phyloP scores from a whole-genome alignment of 2,113 vertebrate species.

The Baryphthengus martii region DNA sequence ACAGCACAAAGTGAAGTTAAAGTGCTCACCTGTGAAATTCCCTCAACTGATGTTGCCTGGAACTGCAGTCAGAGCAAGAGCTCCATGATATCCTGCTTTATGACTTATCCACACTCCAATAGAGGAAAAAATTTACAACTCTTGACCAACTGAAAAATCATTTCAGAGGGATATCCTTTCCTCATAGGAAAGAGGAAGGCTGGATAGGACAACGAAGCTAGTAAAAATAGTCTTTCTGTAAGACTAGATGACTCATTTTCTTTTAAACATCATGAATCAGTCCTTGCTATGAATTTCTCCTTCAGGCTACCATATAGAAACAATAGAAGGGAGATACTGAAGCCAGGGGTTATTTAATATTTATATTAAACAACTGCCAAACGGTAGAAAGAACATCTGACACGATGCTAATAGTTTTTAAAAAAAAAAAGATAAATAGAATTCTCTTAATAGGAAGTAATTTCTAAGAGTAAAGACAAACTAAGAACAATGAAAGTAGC shows the following conservation, averaged over 20 bases:
- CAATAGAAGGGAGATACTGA: not conserved
- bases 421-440: not conserved
- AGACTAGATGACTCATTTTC: not conserved
- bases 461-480: not conserved
- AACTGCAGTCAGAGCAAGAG: not conserved
- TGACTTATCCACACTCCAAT: rapidly evolving
- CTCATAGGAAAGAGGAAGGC: not conserved
- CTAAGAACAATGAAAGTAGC: not conserved
- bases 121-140: not conserved
- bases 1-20: not conserved
- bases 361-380: not conserved
- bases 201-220: not conserved
- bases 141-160: not conserved
- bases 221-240: not conserved
- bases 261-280: not conserved
- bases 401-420: not conserved
- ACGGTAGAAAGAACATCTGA: not conserved
- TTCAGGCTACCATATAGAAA: not conserved
- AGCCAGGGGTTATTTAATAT: not conserved
- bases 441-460: not conserved
- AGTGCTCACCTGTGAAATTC: not conserved
- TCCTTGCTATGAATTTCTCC: not conserved
- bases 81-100: not conserved
- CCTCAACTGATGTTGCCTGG: not conserved
- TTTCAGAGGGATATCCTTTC: not conserved